Percentiles rank a stretch among this genome's conserved stretches.
These are phyloP conservation scores for Ariopsis seemanni DNA, from an alignment of 2,113 vertebrate genomes.

Conservation along the genomic window DNA sequence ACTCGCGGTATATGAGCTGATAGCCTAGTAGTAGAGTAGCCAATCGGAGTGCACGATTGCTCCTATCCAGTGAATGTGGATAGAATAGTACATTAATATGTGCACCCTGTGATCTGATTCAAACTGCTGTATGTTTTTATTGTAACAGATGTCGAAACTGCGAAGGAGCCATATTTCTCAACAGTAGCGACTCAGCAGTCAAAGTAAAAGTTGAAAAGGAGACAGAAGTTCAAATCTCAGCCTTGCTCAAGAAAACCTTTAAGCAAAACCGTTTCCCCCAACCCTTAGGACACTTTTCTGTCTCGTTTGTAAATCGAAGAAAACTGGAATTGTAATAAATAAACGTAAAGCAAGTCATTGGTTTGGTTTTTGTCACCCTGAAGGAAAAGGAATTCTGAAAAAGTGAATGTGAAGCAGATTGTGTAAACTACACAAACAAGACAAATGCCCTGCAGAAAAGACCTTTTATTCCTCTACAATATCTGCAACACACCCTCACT, in stretches of 20 bases:
- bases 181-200: not conserved
- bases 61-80: no score
- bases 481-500: slow-evolving; percentile 41
- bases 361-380: not conserved
- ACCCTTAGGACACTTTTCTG: not conserved
- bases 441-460: slow-evolving; percentile 26
- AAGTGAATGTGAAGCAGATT: not conserved
- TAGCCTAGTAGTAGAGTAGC: no score
- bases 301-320: no score
- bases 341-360: not conserved
- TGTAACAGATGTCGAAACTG: not conserved
- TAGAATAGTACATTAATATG: no score
- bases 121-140: not conserved
- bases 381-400: slow-evolving; percentile 6
- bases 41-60: no score
- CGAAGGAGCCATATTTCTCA: not conserved
- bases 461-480: slow-evolving; percentile 38
- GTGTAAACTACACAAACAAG: not conserved
- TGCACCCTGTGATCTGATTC: not conserved
- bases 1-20: no score
- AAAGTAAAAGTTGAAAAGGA: not conserved
- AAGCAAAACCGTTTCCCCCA: not conserved
- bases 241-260: not conserved
- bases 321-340: not conserved
- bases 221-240: not conserved